phyloP scores from a whole-genome alignment of 2,888 invertebrate genomes.

The Epistrophella euchroma region DNA sequence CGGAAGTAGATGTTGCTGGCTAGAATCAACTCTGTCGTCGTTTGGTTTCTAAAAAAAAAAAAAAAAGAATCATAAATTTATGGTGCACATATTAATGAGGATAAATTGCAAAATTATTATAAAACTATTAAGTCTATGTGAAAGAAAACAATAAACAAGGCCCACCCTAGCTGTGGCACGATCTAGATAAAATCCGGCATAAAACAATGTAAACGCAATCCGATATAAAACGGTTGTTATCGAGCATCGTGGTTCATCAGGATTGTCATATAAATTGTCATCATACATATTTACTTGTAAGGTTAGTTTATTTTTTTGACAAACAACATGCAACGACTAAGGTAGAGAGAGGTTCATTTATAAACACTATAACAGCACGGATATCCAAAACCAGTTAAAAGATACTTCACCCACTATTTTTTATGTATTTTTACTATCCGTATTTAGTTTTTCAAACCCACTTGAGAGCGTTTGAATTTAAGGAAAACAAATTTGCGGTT shows the following conservation, averaged over 20 bases:
- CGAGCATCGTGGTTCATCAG: conserved; percentile 76
- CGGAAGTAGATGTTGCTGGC: conserved; percentile 65
- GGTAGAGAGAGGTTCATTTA: not conserved
- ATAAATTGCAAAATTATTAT: conserved; percentile 26
- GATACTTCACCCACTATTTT: conserved; percentile 61
- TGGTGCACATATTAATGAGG: conserved; percentile 6
- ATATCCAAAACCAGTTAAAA: conserved; percentile 61
- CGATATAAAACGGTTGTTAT: conserved; percentile 77
- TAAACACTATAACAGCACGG: conserved; percentile 9
- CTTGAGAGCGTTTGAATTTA: conserved; percentile 22
- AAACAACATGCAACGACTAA: conserved; percentile 28
- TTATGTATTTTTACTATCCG: not conserved
- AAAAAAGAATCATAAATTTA: conserved; percentile 2
- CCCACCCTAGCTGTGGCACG: conserved; percentile 66
- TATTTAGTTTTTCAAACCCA: conserved; percentile 5
- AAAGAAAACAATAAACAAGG: conserved; percentile 51
- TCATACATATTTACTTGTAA: conserved; percentile 74
- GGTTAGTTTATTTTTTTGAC: conserved; percentile 46
- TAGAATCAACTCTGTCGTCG: conserved; percentile 75
- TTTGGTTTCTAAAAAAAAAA: conserved; percentile 78
- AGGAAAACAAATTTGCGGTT: conserved; percentile 11
- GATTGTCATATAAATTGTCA: conserved; percentile 76
- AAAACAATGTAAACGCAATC: conserved; percentile 77
- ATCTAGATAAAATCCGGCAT: conserved; percentile 78
- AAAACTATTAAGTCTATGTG: conserved; percentile 16